Percentiles rank a stretch among this genome's conserved stretches.
These are phyloP conservation scores for Meandrusa payeni DNA, from an alignment of 2,888 invertebrate genomes.

Conservation along the genomic window DNA sequence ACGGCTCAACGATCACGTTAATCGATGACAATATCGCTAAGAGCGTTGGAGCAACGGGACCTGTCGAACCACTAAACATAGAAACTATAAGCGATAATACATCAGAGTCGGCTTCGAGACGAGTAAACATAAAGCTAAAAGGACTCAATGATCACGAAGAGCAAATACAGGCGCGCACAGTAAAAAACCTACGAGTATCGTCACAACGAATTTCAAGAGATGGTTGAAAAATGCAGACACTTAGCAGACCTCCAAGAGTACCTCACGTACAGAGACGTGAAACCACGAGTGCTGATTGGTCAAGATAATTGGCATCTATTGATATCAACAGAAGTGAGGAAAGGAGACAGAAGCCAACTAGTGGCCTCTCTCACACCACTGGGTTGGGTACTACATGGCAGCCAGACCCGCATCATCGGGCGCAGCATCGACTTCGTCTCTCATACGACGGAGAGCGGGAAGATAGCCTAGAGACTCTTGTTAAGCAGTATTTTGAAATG, in stretches of 20 bases:
- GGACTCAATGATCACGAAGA: neutral
- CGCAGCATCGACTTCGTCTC: neutral
- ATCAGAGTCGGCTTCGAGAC: conserved; percentile 33
- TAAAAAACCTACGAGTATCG: too few relatives aligned
- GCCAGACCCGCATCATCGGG: neutral
- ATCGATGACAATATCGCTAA: conserved; percentile 16
- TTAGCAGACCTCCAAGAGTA: neutral
- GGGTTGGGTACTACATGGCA: conserved; percentile 25
- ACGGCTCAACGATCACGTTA: conserved; percentile 25
- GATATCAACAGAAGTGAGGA: conserved; percentile 5
- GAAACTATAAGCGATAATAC: conserved; percentile 4
- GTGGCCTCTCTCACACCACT: conserved; percentile 24
- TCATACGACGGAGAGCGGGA: neutral
- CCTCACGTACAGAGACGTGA: neutral
- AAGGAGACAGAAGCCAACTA: conserved; percentile 11
- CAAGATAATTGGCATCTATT: conserved; percentile 26
- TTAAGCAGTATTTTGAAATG: neutral
- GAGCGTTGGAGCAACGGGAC: conserved; percentile 21
- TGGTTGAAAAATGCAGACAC: neutral
- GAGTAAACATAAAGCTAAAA: conserved; percentile 29
- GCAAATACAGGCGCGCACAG: too few relatives aligned
- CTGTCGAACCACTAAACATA: conserved; percentile 5
- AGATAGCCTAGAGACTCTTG: neutral
- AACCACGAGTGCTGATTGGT: conserved; percentile 13
- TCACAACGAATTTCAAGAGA: neutral